These are phyloP conservation scores for Platerodrilus igneus DNA, from an alignment of 2,888 invertebrate species.

Conservation along the genomic window DNA sequence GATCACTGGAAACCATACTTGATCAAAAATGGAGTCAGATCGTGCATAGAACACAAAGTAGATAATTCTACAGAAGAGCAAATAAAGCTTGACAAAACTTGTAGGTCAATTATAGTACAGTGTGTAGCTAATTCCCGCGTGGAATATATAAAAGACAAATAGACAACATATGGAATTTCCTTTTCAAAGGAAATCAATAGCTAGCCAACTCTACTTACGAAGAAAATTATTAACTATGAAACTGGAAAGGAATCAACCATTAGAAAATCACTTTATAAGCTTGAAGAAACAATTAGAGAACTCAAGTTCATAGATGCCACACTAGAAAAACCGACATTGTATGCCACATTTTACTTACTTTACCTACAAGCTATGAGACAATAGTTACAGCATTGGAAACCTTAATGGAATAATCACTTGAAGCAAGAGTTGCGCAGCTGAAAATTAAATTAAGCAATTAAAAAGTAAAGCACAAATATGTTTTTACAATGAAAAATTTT, in stretches of 20 bases:
- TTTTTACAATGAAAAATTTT: no score
- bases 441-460: no score
- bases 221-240: slow-evolving; percentile 30
- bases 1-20: slow-evolving; percentile 23
- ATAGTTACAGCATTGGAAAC: no score
- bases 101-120: slow-evolving; percentile 30
- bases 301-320: slow-evolving; percentile 29
- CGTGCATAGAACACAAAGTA: slow-evolving; percentile 17
- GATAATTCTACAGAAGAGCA: slow-evolving; percentile 10
- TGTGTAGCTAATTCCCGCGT: slow-evolving; percentile 30
- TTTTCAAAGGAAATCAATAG: slow-evolving; percentile 30
- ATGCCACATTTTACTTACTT: no score
- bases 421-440: no score
- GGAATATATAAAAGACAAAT: slow-evolving; percentile 30
- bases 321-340: no score
- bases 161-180: slow-evolving; percentile 26
- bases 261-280: slow-evolving; percentile 28
- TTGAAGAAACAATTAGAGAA: slow-evolving; percentile 27
- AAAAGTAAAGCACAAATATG: no score
- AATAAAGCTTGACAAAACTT: slow-evolving; percentile 21
- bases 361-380: no score
- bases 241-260: slow-evolving; percentile 14
- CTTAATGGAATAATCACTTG: no score
- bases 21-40: no score
- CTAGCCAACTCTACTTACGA: slow-evolving; percentile 28